Conservation (phyloP, 2,888 invertebrate species). For the Pammene fasciana region DNA sequence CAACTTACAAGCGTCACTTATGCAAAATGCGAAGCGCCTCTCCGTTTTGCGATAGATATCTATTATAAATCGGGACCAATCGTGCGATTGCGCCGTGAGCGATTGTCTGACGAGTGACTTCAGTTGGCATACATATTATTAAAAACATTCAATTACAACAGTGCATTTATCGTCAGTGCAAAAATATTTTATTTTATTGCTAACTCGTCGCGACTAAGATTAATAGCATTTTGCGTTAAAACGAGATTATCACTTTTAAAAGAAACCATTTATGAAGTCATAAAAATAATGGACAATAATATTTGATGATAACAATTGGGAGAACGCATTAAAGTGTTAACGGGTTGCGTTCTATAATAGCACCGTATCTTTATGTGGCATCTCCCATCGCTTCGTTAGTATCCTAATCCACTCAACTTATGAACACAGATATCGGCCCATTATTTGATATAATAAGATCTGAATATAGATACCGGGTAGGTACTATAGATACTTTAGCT, state of each 20-base stretch:
- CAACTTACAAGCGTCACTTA: slow-evolving; percentile 70
- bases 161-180: slow-evolving; percentile 17
- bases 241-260: slow-evolving; percentile 62
- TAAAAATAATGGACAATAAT: slow-evolving; percentile 60
- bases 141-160: slow-evolving; percentile 50
- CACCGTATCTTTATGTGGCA: slow-evolving; percentile 72
- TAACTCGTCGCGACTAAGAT: slow-evolving; percentile 14
- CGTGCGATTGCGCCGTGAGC: slow-evolving; percentile 77
- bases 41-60: slow-evolving; percentile 74
- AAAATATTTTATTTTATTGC: slow-evolving; percentile 9
- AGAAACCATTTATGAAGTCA: slow-evolving; percentile 74
- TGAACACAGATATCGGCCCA: slow-evolving; percentile 49
- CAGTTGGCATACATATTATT: slow-evolving; percentile 61
- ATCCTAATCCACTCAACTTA: slow-evolving; percentile 51
- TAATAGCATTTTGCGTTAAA: slow-evolving; percentile 23
- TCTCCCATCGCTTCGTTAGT: slow-evolving; percentile 63
- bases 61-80: slow-evolving; percentile 75
- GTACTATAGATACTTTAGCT: slow-evolving; percentile 17
- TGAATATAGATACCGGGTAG: slow-evolving; percentile 44
- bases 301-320: slow-evolving; percentile 65
- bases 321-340: slow-evolving; percentile 71
- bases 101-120: slow-evolving; percentile 72
- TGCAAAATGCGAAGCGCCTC: slow-evolving; percentile 80
- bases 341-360: slow-evolving; percentile 67
- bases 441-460: slow-evolving; percentile 49